Percentiles rank a stretch among this genome's conserved stretches.
Evolutionary conservation across 2,797 vertebrate genomes (phyloP).

Genomic region (Rhynchonycteris naso): DNA sequence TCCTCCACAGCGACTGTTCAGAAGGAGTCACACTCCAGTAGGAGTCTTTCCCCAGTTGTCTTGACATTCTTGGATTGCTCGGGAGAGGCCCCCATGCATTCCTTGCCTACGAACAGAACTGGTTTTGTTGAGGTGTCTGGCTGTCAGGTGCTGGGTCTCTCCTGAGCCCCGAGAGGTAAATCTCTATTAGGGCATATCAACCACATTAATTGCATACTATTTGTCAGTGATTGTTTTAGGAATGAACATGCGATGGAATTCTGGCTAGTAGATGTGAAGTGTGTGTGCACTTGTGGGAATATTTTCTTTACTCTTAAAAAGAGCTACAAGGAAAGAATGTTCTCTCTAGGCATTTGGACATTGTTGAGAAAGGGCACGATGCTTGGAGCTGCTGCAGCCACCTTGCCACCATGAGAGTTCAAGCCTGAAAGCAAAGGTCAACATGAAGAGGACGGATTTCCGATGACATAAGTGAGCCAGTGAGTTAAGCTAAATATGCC

Average conservation of each 20-base stretch:
- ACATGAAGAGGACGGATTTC: neutral
- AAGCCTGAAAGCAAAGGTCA: neutral
- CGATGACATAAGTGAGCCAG: neutral
- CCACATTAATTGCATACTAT: neutral
- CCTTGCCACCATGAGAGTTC: neutral
- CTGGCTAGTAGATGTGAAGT: constrained; percentile 12
- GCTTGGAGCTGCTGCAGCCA: neutral
- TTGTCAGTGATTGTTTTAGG: constrained; percentile 11
- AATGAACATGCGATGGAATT: constrained; percentile 10
- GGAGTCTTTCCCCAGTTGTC: neutral
- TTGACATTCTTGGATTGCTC: neutral
- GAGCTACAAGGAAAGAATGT: neutral
- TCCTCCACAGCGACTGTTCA: neutral
- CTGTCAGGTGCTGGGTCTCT: neutral
- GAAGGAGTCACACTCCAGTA: neutral
- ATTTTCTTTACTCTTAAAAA: constrained; percentile 30
- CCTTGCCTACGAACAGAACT: neutral
- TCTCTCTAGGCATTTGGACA: neutral
- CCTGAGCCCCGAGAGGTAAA: neutral
- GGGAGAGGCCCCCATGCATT: too few relatives aligned
- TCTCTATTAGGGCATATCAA: neutral
- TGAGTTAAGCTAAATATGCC: neutral
- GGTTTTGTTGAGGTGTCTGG: neutral
- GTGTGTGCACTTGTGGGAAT: neutral
- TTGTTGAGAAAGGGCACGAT: neutral